These are phyloP conservation scores for Lampropteryx suffumata DNA, from an alignment of 2,888 invertebrate species.

Conservation along the genomic window DNA sequence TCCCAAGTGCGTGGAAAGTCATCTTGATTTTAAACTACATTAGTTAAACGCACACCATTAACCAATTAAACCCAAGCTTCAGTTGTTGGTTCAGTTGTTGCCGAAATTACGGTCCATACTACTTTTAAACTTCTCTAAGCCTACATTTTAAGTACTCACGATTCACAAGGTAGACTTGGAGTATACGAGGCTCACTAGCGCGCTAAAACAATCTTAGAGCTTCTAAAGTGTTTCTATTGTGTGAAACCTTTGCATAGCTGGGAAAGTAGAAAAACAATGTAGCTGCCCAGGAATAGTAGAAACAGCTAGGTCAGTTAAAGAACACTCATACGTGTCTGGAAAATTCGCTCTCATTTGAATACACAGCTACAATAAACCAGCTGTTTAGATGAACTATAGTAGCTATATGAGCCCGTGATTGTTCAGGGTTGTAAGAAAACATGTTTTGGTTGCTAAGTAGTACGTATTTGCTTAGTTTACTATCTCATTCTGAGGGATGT, in stretches of 20 bases:
- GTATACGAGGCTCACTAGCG: constrained; percentile 28
- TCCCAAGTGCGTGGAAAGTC: constrained; percentile 9
- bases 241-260: constrained; percentile 46
- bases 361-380: neutral
- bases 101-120: constrained; percentile 23
- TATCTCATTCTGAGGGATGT: constrained; percentile 30
- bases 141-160: constrained; percentile 24
- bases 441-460: constrained; percentile 45
- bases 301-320: neutral
- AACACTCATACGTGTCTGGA: no score
- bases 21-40: constrained; percentile 8
- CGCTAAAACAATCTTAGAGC: constrained; percentile 26
- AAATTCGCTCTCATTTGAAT: no score
- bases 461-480: constrained; percentile 43
- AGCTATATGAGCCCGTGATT: constrained; percentile 31
- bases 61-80: constrained; percentile 24
- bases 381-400: constrained; percentile 26
- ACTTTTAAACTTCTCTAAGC: constrained; percentile 27
- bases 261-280: constrained; percentile 49
- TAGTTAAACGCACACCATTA: constrained; percentile 28
- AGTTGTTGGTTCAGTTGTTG: constrained; percentile 15
- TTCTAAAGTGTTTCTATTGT: constrained; percentile 56
- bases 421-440: constrained; percentile 40
- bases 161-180: constrained; percentile 1
- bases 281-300: constrained; percentile 1